Evolutionary conservation across 2,888 invertebrate genomes (phyloP).

Genomic region (Caenorhabditis afra): DNA sequence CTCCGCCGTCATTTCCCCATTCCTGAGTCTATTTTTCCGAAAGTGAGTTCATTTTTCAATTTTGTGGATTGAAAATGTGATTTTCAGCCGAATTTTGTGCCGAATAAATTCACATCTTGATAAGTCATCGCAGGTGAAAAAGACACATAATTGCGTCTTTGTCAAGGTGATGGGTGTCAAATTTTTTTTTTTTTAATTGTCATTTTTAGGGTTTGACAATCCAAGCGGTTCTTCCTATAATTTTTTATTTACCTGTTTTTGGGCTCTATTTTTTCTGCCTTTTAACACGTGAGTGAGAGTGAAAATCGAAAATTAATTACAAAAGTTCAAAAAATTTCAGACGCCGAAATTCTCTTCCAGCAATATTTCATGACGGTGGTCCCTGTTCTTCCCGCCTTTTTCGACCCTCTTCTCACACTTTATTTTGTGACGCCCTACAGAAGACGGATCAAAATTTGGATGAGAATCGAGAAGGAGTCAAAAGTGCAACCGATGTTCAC

Average conservation of each 20-base stretch:
- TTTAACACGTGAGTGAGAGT: conserved; percentile 30
- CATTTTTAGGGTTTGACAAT: conserved; percentile 42
- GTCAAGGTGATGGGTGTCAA: conserved; percentile 13
- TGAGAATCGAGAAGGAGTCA: conserved; percentile 23
- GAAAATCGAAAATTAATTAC: background rate
- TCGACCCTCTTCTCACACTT: conserved; percentile 37
- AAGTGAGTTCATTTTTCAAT: conserved; percentile 10
- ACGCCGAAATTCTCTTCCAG: conserved; percentile 44
- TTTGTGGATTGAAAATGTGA: background rate
- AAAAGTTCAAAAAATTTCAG: conserved; percentile 7
- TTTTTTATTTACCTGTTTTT: conserved; percentile 38
- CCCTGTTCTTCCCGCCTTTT: conserved; percentile 25
- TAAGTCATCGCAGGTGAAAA: conserved; percentile 23
- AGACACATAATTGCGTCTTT: conserved; percentile 23
- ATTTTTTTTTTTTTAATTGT: conserved; percentile 1
- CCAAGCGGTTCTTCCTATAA: conserved; percentile 35
- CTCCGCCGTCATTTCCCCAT: conserved; percentile 23
- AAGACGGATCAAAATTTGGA: conserved; percentile 31
- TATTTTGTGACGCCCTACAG: conserved; percentile 50
- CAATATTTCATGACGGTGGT: conserved; percentile 36
- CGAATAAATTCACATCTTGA: conserved; percentile 33
- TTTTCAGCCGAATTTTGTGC: too few relatives aligned
- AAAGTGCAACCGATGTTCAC: conserved; percentile 24
- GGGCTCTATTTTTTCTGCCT: conserved; percentile 32
- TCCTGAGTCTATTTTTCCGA: conserved; percentile 23